Percentiles rank a stretch among this genome's conserved stretches.
phyloP scores from a whole-genome alignment of 2,888 invertebrate species.

The Torymus aiolomorphi region DNA sequence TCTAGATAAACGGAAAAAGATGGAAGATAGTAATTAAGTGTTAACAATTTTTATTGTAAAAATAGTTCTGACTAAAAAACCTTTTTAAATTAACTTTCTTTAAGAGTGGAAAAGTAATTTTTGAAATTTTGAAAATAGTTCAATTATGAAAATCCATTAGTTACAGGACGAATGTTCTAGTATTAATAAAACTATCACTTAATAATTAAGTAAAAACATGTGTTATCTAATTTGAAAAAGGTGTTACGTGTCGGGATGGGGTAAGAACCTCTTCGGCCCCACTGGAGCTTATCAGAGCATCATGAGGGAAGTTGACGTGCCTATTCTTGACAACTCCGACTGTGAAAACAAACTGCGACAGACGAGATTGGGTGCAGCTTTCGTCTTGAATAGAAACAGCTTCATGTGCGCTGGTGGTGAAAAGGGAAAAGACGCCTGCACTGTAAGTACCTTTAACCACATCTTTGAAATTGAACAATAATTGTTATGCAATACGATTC shows the following conservation, averaged over 20 bases:
- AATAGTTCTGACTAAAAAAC: too few relatives aligned
- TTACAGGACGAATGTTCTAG: too few relatives aligned
- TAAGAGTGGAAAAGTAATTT: too few relatives aligned
- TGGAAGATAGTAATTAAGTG: constrained; percentile 8
- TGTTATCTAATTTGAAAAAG: constrained; percentile 60
- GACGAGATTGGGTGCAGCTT: constrained; percentile 82
- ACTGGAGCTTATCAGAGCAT: constrained; percentile 80
- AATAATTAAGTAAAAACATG: too few relatives aligned
- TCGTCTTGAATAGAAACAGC: constrained; percentile 80
- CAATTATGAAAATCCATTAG: too few relatives aligned
- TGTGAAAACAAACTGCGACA: constrained; percentile 81
- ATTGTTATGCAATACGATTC: too few relatives aligned
- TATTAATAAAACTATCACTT: too few relatives aligned
- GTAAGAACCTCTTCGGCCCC: constrained; percentile 84
- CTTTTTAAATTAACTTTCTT: too few relatives aligned
- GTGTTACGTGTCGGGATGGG: constrained; percentile 91
- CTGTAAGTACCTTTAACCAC: constrained; percentile 78
- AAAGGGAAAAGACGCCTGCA: constrained; percentile 86
- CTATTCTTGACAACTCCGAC: constrained; percentile 80
- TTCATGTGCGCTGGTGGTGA: constrained; percentile 90
- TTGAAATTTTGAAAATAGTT: too few relatives aligned
- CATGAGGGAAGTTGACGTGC: constrained; percentile 86
- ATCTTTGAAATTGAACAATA: background rate
- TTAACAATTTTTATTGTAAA: background rate
- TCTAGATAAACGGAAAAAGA: too few relatives aligned